phyloP scores from a whole-genome alignment of 2,888 invertebrate species.

The Synanthedon andrenaeformis region DNA sequence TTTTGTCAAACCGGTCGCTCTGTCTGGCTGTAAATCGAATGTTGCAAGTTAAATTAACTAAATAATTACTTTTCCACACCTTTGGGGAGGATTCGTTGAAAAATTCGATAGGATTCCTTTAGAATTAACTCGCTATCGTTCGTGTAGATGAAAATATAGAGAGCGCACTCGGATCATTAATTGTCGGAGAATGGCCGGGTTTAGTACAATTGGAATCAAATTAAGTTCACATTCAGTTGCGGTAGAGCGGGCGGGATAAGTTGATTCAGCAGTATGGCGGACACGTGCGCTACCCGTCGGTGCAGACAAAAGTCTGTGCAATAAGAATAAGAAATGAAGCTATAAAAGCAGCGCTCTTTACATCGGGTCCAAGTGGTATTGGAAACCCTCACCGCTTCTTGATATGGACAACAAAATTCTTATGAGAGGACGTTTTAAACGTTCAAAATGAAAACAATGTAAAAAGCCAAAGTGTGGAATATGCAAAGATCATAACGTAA shows the following conservation, averaged over 20 bases:
- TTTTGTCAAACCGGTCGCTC: constrained; percentile 38
- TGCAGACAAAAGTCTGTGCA: constrained; percentile 20
- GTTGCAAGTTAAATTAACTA: constrained; percentile 6
- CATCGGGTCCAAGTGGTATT: background rate
- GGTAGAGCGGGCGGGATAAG: constrained; percentile 45
- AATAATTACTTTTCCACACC: background rate
- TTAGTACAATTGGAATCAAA: constrained; percentile 52
- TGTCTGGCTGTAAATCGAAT: constrained; percentile 31
- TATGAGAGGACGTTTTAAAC: too few relatives aligned
- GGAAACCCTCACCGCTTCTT: background rate
- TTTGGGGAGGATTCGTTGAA: background rate
- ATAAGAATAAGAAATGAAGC: constrained; percentile 37
- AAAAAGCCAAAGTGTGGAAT: too few relatives aligned
- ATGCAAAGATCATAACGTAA: background rate
- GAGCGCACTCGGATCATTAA: background rate
- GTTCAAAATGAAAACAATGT: too few relatives aligned
- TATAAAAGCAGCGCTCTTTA: background rate
- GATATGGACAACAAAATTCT: too few relatives aligned
- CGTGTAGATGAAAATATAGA: background rate
- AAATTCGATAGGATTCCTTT: too few relatives aligned
- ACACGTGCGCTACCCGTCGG: constrained; percentile 32
- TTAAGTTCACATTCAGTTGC: constrained; percentile 61
- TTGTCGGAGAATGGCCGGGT: background rate
- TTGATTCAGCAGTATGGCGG: constrained; percentile 56
- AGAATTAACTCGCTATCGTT: background rate